Conservation (phyloP, 2,888 invertebrate species). For the Mellilla xanthometata region DNA sequence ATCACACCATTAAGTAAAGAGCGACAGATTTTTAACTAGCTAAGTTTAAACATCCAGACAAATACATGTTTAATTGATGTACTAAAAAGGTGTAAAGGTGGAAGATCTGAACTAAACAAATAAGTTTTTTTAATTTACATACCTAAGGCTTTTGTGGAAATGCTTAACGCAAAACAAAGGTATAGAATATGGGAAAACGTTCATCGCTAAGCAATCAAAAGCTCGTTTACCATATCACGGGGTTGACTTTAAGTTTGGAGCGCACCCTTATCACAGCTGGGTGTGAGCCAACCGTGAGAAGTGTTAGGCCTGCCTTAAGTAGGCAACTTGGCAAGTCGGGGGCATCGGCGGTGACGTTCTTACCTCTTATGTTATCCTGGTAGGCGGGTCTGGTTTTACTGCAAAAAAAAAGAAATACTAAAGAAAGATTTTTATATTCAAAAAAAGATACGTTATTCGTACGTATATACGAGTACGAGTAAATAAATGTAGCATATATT, state of each 20-base stretch:
- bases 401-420: no score
- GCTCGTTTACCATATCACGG: conserved; percentile 40
- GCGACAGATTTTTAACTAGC: no score
- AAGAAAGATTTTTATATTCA: no score
- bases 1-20: no score
- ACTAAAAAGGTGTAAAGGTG: no score
- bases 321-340: conserved; percentile 3
- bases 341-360: conserved; percentile 1
- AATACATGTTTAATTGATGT: no score
- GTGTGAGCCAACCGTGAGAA: conserved; percentile 39
- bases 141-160: neutral
- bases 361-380: conserved; percentile 2
- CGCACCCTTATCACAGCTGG: conserved; percentile 45
- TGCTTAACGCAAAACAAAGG: conserved; percentile 6
- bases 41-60: no score
- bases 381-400: neutral
- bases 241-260: conserved; percentile 16
- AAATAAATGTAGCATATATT: no score
- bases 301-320: conserved; percentile 2
- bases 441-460: no score
- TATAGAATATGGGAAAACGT: conserved; percentile 7
- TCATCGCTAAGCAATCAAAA: conserved; percentile 40
- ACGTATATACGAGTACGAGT: no score
- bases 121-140: neutral
- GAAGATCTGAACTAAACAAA: no score